These are phyloP conservation scores for Mimachlamys varia DNA, from an alignment of 2,888 invertebrate genomes.

Conservation along the genomic window DNA sequence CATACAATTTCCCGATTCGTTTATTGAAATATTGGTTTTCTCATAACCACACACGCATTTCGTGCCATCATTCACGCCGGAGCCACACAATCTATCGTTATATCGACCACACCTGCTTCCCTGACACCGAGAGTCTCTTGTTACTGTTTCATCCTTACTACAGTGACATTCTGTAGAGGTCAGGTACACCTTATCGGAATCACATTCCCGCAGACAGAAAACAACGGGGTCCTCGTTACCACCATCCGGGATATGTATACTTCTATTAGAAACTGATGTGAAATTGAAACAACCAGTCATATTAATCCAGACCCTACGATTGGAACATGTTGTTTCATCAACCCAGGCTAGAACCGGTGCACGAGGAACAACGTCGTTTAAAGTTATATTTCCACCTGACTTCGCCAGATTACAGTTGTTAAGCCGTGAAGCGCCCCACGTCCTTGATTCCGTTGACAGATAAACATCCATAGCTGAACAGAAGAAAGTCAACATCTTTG, in stretches of 20 bases:
- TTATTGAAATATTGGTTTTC: not conserved
- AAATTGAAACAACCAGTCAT: not conserved
- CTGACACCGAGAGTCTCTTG: not conserved
- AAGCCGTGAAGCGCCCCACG: not conserved
- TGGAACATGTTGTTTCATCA: not conserved
- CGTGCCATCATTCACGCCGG: not conserved
- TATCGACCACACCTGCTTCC: not conserved
- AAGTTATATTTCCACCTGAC: not conserved
- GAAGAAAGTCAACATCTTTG: not conserved
- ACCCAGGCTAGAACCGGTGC: not conserved
- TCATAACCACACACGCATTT: not conserved
- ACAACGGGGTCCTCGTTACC: not conserved
- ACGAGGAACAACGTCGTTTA: not conserved
- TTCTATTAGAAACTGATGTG: not conserved
- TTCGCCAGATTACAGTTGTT: not conserved
- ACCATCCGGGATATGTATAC: not conserved
- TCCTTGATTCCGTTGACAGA: not conserved
- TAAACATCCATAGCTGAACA: not conserved
- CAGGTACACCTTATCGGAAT: not conserved
- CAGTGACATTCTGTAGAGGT: not conserved
- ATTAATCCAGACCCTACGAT: not conserved
- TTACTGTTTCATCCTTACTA: not conserved
- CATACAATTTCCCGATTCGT: not conserved
- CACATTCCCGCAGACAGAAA: not conserved
- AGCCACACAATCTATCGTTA: not conserved